Evolutionary conservation across 2,888 invertebrate genomes (phyloP), one percentile per base, ranked within the genome.

Genomic region (Drosophila setosimentum): DNA sequence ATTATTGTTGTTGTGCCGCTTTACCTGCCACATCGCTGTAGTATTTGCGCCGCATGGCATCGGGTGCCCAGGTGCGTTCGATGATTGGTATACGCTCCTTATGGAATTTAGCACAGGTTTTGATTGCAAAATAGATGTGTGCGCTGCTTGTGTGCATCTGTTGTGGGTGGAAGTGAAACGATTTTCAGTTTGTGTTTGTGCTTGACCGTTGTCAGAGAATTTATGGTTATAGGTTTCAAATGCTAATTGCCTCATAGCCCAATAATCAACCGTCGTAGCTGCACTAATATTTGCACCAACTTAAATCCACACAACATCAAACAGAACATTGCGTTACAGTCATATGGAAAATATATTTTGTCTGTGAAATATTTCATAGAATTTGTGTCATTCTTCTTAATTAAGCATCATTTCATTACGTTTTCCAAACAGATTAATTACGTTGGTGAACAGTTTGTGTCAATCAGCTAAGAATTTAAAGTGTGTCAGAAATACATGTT

Each of bases 71-170:
- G 0, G 98, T 98, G 79, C 95, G 94, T 93, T 96, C 95, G 37
- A 98, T 95, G 49, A 97, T 94, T 67, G 95, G 95, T 49, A 98
- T 95, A 92, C 98, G 94, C 68, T 96, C 95, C 62, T 93, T 91
- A 92, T 98, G 98, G 94, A 95, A 98, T 89, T 97, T 96, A 76
- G 95, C 94, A 94, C 97, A 98, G 2, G 99, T 99, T 94, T 99
- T 99, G 76, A 99, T 96, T 67, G 97, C 98, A 93, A 98, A 93
- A 82, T 92, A 93, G 71, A 93, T 91, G 71, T 91, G 71, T 50
- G 82, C 75, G 27, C 77, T 77, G 27, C 73, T 79, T 49, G 90
- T 82, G 62, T 82, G 76, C 71, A 76, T 54, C 89, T 89, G 80
- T 78, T 76, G 82, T 68, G 58, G 29, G 16, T 54, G 24, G 35